phyloP scores from a whole-genome alignment of 2,113 vertebrate genomes.

The Ctenodactylus gundi region DNA sequence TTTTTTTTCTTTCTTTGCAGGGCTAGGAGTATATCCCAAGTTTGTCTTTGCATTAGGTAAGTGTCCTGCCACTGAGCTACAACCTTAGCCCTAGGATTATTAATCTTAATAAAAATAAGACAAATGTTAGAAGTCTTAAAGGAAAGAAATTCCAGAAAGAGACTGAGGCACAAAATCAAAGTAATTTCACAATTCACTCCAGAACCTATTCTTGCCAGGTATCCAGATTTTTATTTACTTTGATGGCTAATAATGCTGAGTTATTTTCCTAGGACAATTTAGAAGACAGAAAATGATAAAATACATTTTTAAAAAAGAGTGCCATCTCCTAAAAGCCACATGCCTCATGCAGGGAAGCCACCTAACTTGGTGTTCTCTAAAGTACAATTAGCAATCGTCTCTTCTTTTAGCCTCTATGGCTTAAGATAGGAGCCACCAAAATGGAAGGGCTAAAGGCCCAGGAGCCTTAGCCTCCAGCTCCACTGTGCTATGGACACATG shows the following conservation, averaged over 20 bases:
- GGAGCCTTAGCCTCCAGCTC: background rate
- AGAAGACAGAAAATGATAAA: background rate
- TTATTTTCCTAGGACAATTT: background rate
- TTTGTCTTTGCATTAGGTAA: background rate
- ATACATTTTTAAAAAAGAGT: background rate
- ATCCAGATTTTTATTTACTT: background rate
- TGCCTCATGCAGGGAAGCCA: background rate
- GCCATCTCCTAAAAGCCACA: slow-evolving; percentile 1
- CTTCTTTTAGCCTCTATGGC: background rate
- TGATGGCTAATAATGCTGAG: background rate
- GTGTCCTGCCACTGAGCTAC: background rate
- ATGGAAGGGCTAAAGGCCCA: background rate
- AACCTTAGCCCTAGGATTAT: background rate
- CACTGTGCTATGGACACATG: background rate
- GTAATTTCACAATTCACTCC: background rate
- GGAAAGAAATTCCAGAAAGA: background rate
- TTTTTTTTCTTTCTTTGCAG: background rate
- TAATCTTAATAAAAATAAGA: slow-evolving; percentile 4
- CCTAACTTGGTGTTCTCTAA: background rate
- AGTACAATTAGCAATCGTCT: background rate
- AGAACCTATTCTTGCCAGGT: background rate
- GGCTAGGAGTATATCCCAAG: background rate
- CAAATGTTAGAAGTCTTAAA: background rate
- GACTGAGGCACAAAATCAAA: background rate
- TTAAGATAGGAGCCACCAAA: slow-evolving; percentile 22